A percentile compares a stretch with the other conserved stretches of the same genome.
Conservation (phyloP, 2,888 invertebrate species). For the Drosophila meridiana region DNA sequence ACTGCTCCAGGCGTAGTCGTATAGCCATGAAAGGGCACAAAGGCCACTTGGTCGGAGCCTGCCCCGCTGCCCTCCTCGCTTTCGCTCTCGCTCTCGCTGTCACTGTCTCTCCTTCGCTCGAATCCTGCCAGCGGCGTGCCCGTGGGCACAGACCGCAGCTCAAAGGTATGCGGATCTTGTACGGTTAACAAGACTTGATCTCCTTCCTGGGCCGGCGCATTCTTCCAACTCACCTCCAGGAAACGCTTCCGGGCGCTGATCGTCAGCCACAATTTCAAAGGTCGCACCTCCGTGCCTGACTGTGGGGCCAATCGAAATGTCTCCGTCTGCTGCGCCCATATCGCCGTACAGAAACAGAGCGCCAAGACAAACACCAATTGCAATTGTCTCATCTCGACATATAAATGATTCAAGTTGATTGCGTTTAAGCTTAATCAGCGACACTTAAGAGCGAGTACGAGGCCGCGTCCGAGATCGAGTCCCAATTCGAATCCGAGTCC, state of each 20-base stretch:
- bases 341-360: constrained; percentile 12
- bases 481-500: constrained; percentile 1
- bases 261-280: constrained; percentile 80
- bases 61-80: constrained; percentile 64
- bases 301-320: background rate
- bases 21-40: constrained; percentile 58
- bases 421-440: constrained; percentile 64
- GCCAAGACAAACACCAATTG: constrained; percentile 40
- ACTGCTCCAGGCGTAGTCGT: constrained; percentile 37
- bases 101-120: constrained; percentile 5
- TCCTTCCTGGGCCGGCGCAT: constrained; percentile 75
- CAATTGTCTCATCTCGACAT: constrained; percentile 50
- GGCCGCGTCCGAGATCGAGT: background rate
- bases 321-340: constrained; percentile 22
- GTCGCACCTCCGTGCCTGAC: background rate
- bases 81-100: constrained; percentile 28
- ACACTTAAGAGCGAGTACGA: background rate
- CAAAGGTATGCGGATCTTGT: constrained; percentile 79
- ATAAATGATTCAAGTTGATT: constrained; percentile 65
- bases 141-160: constrained; percentile 60
- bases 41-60: constrained; percentile 42
- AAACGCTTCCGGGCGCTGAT: constrained; percentile 83
- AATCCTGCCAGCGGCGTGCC: constrained; percentile 71
- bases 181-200: constrained; percentile 82
- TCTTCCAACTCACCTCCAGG: constrained; percentile 84